phyloP scores from a whole-genome alignment of 2,888 invertebrate species.

The Apamea sordens region DNA sequence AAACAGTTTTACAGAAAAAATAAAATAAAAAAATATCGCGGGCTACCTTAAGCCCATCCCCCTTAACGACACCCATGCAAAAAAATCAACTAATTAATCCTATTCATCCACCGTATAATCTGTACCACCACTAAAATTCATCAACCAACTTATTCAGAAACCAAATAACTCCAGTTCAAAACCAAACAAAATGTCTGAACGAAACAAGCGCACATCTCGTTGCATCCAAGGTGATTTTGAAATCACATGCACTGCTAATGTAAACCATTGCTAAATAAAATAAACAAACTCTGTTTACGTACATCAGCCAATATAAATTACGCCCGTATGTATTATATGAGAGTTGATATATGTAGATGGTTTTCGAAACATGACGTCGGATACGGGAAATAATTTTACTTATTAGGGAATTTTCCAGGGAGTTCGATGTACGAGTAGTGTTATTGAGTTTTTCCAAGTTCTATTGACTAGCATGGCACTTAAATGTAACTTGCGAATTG shows the following conservation, averaged over 20 bases:
- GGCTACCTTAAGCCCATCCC: too few species aligned
- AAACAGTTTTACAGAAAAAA: too few species aligned
- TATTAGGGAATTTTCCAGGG: slow-evolving; percentile 30
- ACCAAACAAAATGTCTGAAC: slow-evolving; percentile 36
- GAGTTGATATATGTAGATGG: slow-evolving; percentile 44
- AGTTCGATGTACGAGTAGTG: background rate
- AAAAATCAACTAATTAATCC: background rate
- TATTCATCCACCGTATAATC: background rate
- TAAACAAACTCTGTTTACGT: slow-evolving; percentile 73
- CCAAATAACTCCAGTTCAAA: slow-evolving; percentile 18
- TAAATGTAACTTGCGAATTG: background rate
- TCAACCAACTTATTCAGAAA: slow-evolving; percentile 3
- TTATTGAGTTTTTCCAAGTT: background rate
- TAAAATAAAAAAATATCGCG: too few species aligned
- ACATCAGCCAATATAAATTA: slow-evolving; percentile 68
- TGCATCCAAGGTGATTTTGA: slow-evolving; percentile 76
- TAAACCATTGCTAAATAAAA: slow-evolving; percentile 79
- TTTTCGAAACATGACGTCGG: slow-evolving; percentile 46
- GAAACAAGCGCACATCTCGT: slow-evolving; percentile 65
- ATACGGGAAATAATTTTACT: slow-evolving; percentile 31
- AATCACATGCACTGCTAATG: slow-evolving; percentile 76
- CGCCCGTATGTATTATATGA: slow-evolving; percentile 47
- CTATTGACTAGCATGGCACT: background rate
- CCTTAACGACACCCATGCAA: background rate
- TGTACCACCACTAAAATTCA: slow-evolving; percentile 13